A percentile compares a stretch with the other conserved stretches of the same genome.
These are phyloP conservation scores for Hirtodrosophila alboralis DNA, from an alignment of 2,888 invertebrate species.

Conservation along the genomic window DNA sequence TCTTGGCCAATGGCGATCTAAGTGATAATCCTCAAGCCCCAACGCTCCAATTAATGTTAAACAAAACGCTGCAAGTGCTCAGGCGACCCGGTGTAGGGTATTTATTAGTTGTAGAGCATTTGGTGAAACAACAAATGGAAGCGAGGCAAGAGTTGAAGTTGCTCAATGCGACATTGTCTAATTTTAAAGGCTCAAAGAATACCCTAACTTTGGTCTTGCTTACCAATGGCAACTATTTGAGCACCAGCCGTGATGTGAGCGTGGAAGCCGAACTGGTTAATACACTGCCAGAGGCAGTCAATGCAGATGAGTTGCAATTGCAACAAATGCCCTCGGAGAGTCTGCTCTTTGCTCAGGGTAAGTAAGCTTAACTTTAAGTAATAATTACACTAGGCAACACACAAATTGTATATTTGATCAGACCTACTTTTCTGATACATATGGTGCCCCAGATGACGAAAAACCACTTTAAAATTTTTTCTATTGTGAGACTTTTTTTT, in stretches of 20 bases:
- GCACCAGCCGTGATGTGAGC: conserved; percentile 47
- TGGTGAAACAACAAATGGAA: conserved; percentile 90
- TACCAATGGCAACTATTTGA: conserved; percentile 50
- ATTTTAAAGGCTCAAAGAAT: conserved; percentile 14
- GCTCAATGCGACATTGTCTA: conserved; percentile 90
- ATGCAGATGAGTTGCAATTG: conserved; percentile 9
- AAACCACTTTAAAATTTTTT: too few relatives aligned
- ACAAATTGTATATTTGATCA: too few relatives aligned
- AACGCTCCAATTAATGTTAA: conserved; percentile 90
- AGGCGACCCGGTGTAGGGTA: conserved; percentile 88
- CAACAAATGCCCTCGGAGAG: conserved; percentile 58
- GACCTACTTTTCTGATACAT: too few relatives aligned
- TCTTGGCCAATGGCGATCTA: conserved; percentile 91
- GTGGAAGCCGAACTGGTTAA: conserved; percentile 39
- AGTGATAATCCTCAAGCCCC: conserved; percentile 87
- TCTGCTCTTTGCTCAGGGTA: conserved; percentile 65
- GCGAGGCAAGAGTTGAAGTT: conserved; percentile 87
- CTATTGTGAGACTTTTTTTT: too few relatives aligned
- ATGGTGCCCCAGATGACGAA: too few relatives aligned
- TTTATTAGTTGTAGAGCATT: conserved; percentile 91
- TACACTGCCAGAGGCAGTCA: conserved; percentile 30
- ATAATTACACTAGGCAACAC: too few relatives aligned
- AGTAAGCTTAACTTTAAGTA: too few relatives aligned
- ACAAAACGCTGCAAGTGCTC: conserved; percentile 89
- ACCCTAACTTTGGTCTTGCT: conserved; percentile 60